phyloP scores from a whole-genome alignment of 2,797 vertebrate species.

The Melopsittacus undulatus region DNA sequence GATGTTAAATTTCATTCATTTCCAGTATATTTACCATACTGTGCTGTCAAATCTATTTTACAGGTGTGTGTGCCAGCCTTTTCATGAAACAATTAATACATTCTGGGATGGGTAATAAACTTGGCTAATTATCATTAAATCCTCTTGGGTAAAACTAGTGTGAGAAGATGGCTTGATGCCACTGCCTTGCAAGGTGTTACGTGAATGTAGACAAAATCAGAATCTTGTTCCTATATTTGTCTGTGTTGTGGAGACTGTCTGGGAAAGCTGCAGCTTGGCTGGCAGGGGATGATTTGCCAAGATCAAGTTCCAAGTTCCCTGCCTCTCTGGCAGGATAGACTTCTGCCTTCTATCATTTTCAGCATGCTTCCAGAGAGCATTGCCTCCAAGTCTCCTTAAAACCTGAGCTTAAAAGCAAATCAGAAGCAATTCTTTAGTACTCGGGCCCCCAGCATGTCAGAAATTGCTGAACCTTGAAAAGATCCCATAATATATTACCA shows the following conservation, averaged over 20 bases:
- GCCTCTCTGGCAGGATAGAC: background rate
- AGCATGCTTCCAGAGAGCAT: background rate
- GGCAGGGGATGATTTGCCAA: conserved; percentile 39
- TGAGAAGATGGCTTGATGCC: conserved; percentile 40
- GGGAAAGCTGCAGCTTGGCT: conserved; percentile 34
- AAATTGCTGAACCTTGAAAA: conserved; percentile 34
- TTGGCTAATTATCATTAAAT: conserved; percentile 49
- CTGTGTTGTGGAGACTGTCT: conserved; percentile 32
- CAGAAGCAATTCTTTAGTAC: conserved; percentile 20
- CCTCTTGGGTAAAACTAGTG: conserved; percentile 21
- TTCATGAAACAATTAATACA: conserved; percentile 27
- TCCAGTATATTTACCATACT: conserved; percentile 4
- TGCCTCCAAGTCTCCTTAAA: conserved; percentile 1
- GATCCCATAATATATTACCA: background rate
- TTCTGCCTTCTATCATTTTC: conserved; percentile 33
- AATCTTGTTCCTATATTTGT: conserved; percentile 48
- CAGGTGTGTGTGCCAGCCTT: background rate
- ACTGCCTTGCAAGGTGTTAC: conserved; percentile 39
- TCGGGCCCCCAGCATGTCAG: background rate
- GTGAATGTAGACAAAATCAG: conserved; percentile 36
- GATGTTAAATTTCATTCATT: conserved; percentile 27
- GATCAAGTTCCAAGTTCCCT: conserved; percentile 53
- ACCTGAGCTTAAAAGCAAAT: conserved; percentile 21
- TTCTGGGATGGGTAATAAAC: conserved; percentile 1
- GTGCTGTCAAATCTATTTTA: conserved; percentile 41